Evolutionary conservation across 1,140 invertebrate genomes (phyloP).

Genomic region (Drosophila tsacasi): DNA sequence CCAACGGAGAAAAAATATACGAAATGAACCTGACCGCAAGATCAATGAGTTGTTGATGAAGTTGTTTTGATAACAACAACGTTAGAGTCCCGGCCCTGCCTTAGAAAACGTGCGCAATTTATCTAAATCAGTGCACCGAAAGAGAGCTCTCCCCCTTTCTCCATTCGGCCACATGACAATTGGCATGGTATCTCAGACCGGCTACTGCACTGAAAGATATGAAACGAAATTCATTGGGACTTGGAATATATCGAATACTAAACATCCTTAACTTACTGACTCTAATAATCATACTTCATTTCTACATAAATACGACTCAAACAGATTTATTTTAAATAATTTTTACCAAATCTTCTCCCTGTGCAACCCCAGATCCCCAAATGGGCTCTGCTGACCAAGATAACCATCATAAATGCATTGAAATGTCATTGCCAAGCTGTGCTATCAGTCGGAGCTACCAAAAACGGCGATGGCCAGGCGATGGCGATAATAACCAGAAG

Average conservation of each 20-base stretch:
- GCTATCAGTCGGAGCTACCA: constrained; percentile 66
- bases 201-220: constrained; percentile 5
- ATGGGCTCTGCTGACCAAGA: constrained; percentile 48
- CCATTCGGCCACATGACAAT: constrained; percentile 52
- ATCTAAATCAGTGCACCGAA: constrained; percentile 80
- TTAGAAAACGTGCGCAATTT: constrained; percentile 82
- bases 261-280: not conserved
- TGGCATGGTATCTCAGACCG: constrained; percentile 61
- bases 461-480: constrained; percentile 50
- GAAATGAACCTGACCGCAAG: constrained; percentile 60
- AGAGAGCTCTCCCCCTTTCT: constrained; percentile 33
- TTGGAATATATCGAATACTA: not conserved
- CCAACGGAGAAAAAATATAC: constrained; percentile 51
- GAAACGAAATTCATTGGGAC: not conserved
- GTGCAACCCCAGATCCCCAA: constrained; percentile 3
- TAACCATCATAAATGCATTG: constrained; percentile 85
- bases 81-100: constrained; percentile 61
- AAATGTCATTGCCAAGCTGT: constrained; percentile 82
- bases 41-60: constrained; percentile 66
- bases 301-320: not conserved
- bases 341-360: not conserved
- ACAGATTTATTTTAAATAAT: too few species aligned
- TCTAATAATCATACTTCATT: not conserved
- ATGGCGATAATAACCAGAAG: constrained; percentile 69
- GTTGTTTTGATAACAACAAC: constrained; percentile 52